A percentile compares a stretch with the other conserved stretches of the same genome.
Evolutionary conservation across 2,888 invertebrate genomes (phyloP).

Genomic region (Morpho helenor): DNA sequence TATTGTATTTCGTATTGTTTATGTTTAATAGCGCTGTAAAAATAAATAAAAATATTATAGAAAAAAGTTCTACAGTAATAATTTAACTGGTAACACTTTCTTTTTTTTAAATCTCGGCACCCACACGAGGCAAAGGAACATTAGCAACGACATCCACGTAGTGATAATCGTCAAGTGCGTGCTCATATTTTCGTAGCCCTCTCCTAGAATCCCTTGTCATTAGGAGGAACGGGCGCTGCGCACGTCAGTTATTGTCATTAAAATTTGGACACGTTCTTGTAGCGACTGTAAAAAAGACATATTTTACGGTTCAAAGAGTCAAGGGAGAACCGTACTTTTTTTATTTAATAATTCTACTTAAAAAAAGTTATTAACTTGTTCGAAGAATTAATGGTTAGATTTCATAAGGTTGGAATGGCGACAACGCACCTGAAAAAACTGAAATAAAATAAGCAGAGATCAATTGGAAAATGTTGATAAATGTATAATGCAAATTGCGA

Average conservation of each 20-base stretch:
- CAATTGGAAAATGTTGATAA: too few relatives aligned
- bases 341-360: too few relatives aligned
- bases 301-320: conserved; percentile 7
- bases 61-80: background rate
- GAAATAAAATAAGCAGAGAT: too few relatives aligned
- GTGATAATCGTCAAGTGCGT: conserved; percentile 20
- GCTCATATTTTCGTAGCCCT: conserved; percentile 13
- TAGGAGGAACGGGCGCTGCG: conserved; percentile 42
- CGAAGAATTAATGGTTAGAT: too few relatives aligned
- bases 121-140: conserved; percentile 6
- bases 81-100: conserved; percentile 1
- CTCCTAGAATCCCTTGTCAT: conserved; percentile 24
- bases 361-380: too few relatives aligned
- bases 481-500: too few relatives aligned
- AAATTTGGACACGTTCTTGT: conserved; percentile 45
- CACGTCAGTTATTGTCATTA: conserved; percentile 61
- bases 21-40: too few relatives aligned
- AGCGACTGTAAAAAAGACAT: conserved; percentile 31
- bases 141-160: conserved; percentile 17
- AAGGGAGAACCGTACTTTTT: too few relatives aligned
- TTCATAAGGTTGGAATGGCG: too few relatives aligned
- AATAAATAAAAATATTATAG: background rate
- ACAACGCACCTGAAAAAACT: too few relatives aligned
- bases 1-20: too few relatives aligned
- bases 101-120: conserved; percentile 10